Evolutionary conservation across 2,888 invertebrate genomes (phyloP).

Genomic region (Neoscelio sp.): DNA sequence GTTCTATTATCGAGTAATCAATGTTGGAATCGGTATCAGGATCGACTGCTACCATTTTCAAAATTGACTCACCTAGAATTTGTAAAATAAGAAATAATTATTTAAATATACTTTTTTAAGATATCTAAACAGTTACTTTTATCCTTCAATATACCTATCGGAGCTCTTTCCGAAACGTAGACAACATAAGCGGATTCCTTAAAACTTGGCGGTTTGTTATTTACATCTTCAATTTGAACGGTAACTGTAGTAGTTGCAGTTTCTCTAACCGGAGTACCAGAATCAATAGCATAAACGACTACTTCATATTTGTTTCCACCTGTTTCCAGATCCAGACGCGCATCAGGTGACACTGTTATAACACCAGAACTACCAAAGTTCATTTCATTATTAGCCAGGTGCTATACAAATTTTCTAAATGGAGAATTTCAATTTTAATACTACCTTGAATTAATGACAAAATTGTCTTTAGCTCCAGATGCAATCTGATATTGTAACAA

Average conservation of each 20-base stretch:
- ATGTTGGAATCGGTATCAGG: slow-evolving; percentile 88
- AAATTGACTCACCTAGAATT: slow-evolving; percentile 84
- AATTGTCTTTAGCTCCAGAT: slow-evolving; percentile 90
- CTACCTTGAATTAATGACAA: slow-evolving; percentile 89
- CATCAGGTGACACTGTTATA: slow-evolving; percentile 89
- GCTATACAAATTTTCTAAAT: slow-evolving; percentile 5
- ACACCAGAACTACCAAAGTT: slow-evolving; percentile 85
- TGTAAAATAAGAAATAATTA: background rate
- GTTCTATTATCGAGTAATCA: slow-evolving; percentile 88
- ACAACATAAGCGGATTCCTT: slow-evolving; percentile 86
- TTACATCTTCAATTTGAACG: slow-evolving; percentile 89
- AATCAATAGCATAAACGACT: slow-evolving; percentile 90
- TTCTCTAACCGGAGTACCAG: slow-evolving; percentile 89
- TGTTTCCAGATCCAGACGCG: slow-evolving; percentile 88
- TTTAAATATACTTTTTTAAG: no score
- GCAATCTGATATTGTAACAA: slow-evolving; percentile 89
- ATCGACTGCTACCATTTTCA: slow-evolving; percentile 88
- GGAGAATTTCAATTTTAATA: background rate
- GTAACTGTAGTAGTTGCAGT: slow-evolving; percentile 91
- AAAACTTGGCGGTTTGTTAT: slow-evolving; percentile 93
- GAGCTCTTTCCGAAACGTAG: slow-evolving; percentile 89
- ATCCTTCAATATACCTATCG: slow-evolving; percentile 82
- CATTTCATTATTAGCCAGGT: slow-evolving; percentile 16
- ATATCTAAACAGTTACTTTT: slow-evolving; percentile 18
- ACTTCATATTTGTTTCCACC: slow-evolving; percentile 89